Percentiles rank a stretch among this genome's conserved stretches.
Evolutionary conservation across 2,888 invertebrate species (phyloP).

Genomic region (Lasioglossum pauxillum): DNA sequence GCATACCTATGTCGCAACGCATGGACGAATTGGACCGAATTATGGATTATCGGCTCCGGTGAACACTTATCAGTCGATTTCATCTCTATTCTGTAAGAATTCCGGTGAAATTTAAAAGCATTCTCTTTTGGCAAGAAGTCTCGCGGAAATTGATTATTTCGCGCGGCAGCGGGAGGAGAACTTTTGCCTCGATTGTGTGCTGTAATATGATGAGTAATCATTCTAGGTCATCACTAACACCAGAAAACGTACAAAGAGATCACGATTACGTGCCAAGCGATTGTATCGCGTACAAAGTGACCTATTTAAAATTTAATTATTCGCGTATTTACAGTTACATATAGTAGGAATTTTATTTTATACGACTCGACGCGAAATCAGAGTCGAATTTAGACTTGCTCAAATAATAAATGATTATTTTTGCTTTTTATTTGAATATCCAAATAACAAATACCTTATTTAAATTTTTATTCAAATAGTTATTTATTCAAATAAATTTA

Average conservation of each 20-base stretch:
- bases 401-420: too few relatives aligned
- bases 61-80: not conserved
- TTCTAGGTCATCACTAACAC: not conserved
- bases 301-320: not conserved
- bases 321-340: not conserved
- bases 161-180: not conserved
- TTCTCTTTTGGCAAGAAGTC: constrained; percentile 1
- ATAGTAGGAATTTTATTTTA: not conserved
- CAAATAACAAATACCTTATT: too few relatives aligned
- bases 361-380: too few relatives aligned
- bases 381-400: too few relatives aligned
- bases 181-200: not conserved
- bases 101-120: not conserved
- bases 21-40: not conserved
- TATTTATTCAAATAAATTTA: too few relatives aligned
- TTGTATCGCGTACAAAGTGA: not conserved
- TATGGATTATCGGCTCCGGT: not conserved
- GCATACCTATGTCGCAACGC: not conserved
- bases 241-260: not conserved
- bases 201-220: not conserved
- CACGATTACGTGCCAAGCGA: not conserved
- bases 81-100: not conserved
- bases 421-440: too few relatives aligned
- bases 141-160: not conserved
- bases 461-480: too few relatives aligned